Conservation (phyloP, 2,888 invertebrate genomes). For the Agrochola lychnidis region DNA sequence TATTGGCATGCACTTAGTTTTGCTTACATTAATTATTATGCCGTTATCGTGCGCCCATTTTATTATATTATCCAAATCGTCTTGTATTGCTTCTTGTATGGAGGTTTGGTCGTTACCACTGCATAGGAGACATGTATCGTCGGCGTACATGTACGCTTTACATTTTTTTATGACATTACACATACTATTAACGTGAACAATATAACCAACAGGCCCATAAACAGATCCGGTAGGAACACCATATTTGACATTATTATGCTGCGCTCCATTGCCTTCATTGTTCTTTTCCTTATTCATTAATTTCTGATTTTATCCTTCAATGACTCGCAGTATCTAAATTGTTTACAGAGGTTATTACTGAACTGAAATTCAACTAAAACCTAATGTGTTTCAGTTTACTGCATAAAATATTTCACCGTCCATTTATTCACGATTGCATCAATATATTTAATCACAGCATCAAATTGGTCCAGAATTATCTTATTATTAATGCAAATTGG, state of each 20-base stretch:
- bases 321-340: background rate
- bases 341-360: background rate
- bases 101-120: too few species aligned
- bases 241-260: too few species aligned
- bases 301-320: background rate
- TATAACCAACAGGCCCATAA: background rate
- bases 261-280: too few species aligned
- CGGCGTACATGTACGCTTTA: too few species aligned
- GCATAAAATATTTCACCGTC: constrained; percentile 3
- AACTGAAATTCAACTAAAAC: background rate
- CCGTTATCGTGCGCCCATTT: too few species aligned
- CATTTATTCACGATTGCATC: constrained; percentile 23
- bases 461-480: constrained; percentile 38
- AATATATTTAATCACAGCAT: constrained; percentile 36
- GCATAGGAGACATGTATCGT: too few species aligned
- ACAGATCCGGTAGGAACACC: constrained; percentile 6
- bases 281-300: background rate
- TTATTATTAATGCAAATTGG: constrained; percentile 60
- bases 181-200: background rate
- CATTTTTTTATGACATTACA: too few species aligned
- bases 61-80: too few species aligned
- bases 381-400: background rate
- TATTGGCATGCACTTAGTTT: too few species aligned
- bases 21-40: too few species aligned
- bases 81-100: too few species aligned